phyloP scores from a whole-genome alignment of 1,140 invertebrate genomes.

The Dreissena polymorpha region DNA sequence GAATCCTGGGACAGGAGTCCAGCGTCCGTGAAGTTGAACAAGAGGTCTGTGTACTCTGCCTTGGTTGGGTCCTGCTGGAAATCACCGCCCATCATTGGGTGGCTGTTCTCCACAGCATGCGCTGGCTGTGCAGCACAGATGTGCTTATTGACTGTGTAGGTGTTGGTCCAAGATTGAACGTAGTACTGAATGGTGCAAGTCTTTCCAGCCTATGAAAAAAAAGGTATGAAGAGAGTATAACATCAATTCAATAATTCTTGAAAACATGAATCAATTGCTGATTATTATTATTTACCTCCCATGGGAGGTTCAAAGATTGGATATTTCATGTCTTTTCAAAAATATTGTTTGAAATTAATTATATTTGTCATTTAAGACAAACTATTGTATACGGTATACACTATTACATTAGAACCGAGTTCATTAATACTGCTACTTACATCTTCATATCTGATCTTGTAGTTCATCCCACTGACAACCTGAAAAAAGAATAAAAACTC shows the following conservation, averaged over 20 bases:
- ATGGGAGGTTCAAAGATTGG: neutral
- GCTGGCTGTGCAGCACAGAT: neutral
- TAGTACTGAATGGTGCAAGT: neutral
- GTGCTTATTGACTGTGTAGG: neutral
- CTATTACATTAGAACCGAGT: neutral
- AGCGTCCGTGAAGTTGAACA: neutral
- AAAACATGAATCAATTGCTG: neutral
- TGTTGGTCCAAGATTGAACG: neutral
- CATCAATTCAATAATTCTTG: neutral
- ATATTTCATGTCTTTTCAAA: neutral
- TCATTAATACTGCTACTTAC: neutral
- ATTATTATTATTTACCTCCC: neutral
- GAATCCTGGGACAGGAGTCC: neutral
- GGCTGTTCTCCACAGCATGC: neutral
- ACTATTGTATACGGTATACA: neutral
- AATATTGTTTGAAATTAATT: neutral
- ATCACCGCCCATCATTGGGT: neutral
- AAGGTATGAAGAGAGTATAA: neutral
- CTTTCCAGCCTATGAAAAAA: neutral
- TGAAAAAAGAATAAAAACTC: neutral
- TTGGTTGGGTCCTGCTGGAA: neutral
- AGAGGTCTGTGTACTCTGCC: neutral
- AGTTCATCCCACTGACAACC: slow-evolving; percentile 3
- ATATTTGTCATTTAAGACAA: neutral
- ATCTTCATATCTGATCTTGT: neutral